These are phyloP conservation scores for Reinhardtius hippoglossoides DNA, from an alignment of 2,113 vertebrate species.

Conservation along the genomic window DNA sequence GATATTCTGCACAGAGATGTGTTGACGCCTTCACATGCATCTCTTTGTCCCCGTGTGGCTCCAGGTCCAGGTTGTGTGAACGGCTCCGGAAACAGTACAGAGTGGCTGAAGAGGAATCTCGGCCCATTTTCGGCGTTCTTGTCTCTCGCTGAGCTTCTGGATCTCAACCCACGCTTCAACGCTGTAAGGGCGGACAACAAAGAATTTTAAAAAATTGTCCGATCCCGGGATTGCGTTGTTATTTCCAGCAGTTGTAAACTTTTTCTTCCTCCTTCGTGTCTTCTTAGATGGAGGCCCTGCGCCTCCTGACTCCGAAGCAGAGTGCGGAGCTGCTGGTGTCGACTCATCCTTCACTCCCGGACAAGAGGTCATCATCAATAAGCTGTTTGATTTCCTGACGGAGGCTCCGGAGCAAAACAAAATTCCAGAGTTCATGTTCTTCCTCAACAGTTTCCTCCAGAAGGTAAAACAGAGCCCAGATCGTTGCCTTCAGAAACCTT, in stretches of 20 bases:
- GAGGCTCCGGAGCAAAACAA: conserved; percentile 8
- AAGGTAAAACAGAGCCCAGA: no score
- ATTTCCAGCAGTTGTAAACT: background rate
- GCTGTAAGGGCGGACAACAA: conserved; percentile 60
- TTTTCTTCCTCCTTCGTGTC: background rate
- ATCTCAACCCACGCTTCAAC: conserved; percentile 64
- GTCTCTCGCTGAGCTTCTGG: conserved; percentile 49
- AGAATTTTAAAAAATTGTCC: no score
- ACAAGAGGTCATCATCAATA: conserved; percentile 57
- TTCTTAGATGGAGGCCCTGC: conserved; percentile 66
- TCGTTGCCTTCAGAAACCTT: background rate
- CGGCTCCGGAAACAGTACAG: conserved; percentile 52
- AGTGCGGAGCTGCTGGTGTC: conserved; percentile 66
- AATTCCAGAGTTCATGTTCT: conserved; percentile 53
- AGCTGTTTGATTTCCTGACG: conserved; percentile 64
- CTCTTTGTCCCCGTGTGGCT: background rate
- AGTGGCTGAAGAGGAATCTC: conserved; percentile 70
- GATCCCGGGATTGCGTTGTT: background rate
- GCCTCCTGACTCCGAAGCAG: conserved; percentile 61
- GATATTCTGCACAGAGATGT: background rate
- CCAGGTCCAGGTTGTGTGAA: conserved; percentile 65
- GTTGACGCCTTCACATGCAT: background rate
- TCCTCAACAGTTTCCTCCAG: conserved; percentile 9
- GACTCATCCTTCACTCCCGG: conserved; percentile 19
- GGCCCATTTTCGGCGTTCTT: conserved; percentile 65